Conservation (phyloP, 1,140 invertebrate genomes). For the Brachionus sp. region DNA sequence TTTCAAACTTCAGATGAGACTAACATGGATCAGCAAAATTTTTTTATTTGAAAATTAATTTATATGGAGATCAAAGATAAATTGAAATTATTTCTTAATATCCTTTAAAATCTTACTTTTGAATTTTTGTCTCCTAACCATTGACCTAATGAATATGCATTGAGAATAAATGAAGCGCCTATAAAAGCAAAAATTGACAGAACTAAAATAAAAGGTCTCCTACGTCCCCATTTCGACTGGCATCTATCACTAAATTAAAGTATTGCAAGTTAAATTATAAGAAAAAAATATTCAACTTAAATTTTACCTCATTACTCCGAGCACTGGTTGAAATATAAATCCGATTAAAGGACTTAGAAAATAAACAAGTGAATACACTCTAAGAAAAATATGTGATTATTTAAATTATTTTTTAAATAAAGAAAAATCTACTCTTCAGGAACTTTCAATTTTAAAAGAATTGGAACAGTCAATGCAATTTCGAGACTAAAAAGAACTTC, state of each 20-base stretch:
- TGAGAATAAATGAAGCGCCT: background rate
- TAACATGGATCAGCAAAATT: too few species aligned
- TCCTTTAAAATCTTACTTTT: background rate
- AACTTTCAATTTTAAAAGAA: slow-evolving; percentile 19
- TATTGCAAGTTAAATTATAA: background rate
- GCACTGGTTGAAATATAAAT: slow-evolving; percentile 37
- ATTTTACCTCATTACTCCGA: slow-evolving; percentile 25
- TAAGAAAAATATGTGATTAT: background rate
- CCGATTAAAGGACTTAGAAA: slow-evolving; percentile 40
- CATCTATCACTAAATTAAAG: slow-evolving; percentile 56
- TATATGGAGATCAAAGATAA: too few species aligned
- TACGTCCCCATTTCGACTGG: slow-evolving; percentile 50
- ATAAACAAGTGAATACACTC: slow-evolving; percentile 41
- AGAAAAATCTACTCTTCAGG: slow-evolving; percentile 23
- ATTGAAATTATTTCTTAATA: too few species aligned
- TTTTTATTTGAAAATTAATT: too few species aligned
- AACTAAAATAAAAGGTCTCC: slow-evolving; percentile 60
- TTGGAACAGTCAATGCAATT: slow-evolving; percentile 38
- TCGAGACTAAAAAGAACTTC: slow-evolving; percentile 38
- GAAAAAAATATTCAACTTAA: background rate
- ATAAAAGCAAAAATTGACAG: slow-evolving; percentile 26
- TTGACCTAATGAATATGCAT: slow-evolving; percentile 34
- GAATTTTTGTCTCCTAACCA: slow-evolving; percentile 24
- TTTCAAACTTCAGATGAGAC: too few species aligned
- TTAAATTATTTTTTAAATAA: background rate